A percentile compares a stretch with the other conserved stretches of the same genome.
Conservation (phyloP, 2,888 invertebrate genomes). For the Lacanobia wlatinum region DNA sequence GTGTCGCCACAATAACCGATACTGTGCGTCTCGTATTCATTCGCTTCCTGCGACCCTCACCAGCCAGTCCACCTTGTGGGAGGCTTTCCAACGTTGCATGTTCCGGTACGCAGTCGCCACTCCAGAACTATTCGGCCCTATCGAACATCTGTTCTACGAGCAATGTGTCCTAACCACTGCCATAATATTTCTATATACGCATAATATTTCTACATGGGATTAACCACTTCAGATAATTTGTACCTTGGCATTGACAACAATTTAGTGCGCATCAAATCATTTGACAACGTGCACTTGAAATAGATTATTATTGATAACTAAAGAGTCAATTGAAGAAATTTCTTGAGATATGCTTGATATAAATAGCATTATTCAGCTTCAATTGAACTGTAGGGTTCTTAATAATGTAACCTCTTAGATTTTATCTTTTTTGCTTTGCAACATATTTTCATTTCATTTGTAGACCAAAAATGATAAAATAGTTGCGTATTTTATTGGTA, state of each 20-base stretch:
- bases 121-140: too few species aligned
- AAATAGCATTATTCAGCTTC: background rate
- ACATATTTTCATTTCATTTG: background rate
- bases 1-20: too few species aligned
- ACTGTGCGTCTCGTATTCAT: too few species aligned
- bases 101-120: too few species aligned
- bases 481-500: background rate
- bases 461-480: background rate
- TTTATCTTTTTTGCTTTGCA: background rate
- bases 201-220: too few species aligned
- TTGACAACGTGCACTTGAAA: constrained; percentile 10
- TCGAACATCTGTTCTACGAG: too few species aligned
- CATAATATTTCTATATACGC: too few species aligned
- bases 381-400: background rate
- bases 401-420: background rate
- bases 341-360: constrained; percentile 12
- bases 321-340: constrained; percentile 13
- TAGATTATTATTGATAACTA: background rate
- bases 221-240: too few species aligned
- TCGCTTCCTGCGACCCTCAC: too few species aligned
- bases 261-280: background rate
- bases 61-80: too few species aligned
- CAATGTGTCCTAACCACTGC: too few species aligned
- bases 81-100: too few species aligned
- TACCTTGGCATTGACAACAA: background rate